Evolutionary conservation across 2,113 vertebrate species (phyloP).

Genomic region (Channa argus): DNA sequence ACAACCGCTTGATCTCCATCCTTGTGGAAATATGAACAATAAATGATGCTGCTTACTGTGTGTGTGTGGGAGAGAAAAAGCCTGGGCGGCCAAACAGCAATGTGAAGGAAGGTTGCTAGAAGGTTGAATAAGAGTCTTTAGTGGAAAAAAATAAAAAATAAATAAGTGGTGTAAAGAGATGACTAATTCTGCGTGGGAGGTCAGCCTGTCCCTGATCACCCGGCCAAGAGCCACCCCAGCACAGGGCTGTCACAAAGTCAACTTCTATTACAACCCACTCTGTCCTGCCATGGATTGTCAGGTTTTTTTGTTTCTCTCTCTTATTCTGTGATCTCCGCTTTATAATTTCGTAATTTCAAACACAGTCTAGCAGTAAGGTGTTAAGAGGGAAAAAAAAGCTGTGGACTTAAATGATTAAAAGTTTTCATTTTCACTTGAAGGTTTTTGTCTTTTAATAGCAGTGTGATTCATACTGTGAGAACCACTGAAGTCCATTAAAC

Average conservation of each 20-base stretch:
- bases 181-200: constrained; percentile 85
- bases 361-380: neutral
- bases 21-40: constrained; percentile 50
- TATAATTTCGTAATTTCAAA: neutral
- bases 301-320: neutral
- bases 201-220: constrained; percentile 79
- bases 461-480: neutral
- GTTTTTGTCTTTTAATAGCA: neutral
- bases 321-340: neutral
- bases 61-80: constrained; percentile 46
- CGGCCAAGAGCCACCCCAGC: constrained; percentile 74
- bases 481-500: neutral
- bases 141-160: constrained; percentile 53
- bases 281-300: constrained; percentile 28
- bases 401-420: neutral
- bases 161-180: constrained; percentile 78
- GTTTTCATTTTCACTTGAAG: neutral
- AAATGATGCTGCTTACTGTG: constrained; percentile 46
- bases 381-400: neutral
- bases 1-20: constrained; percentile 39
- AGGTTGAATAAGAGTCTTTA: constrained; percentile 72
- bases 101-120: constrained; percentile 68
- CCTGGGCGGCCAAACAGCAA: constrained; percentile 37
- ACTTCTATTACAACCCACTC: constrained; percentile 43
- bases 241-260: constrained; percentile 62